Evolutionary conservation across 2,797 vertebrate species (phyloP).

Genomic region (Gambusia yucatana): DNA sequence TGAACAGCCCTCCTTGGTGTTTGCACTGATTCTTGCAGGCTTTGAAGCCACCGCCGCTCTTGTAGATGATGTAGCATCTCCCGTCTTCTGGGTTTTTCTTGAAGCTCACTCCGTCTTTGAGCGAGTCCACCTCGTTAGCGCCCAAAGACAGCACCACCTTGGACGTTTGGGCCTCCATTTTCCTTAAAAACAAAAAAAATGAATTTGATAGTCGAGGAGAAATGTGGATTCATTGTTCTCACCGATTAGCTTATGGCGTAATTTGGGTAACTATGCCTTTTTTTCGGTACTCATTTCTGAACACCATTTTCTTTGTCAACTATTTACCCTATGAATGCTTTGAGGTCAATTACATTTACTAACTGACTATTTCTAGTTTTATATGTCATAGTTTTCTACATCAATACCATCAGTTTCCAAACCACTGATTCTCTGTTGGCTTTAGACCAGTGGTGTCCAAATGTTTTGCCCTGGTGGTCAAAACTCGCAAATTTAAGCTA

Average conservation of each 20-base stretch:
- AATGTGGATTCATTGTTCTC: not conserved
- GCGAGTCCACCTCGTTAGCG: conserved; percentile 41
- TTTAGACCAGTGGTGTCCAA: not conserved
- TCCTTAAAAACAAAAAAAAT: conserved; percentile 7
- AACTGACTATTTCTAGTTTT: not conserved
- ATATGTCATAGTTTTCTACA: not conserved
- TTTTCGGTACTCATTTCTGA: not conserved
- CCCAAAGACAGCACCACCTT: conserved; percentile 68
- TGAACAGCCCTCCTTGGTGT: conserved; percentile 84
- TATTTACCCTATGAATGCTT: not conserved
- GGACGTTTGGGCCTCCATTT: conserved; percentile 61
- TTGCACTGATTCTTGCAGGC: conserved; percentile 85
- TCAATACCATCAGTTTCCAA: not conserved
- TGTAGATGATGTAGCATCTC: conserved; percentile 82
- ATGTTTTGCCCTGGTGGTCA: too few relatives aligned
- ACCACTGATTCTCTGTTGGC: not conserved
- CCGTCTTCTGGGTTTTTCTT: conserved; percentile 71
- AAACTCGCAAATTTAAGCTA: too few relatives aligned
- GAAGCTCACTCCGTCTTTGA: conserved; percentile 83
- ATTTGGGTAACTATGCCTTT: too few relatives aligned
- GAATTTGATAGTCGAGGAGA: not conserved
- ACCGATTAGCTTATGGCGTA: not conserved
- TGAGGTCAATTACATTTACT: not conserved
- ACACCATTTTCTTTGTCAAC: not conserved
- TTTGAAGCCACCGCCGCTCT: conserved; percentile 49